Conservation (phyloP, 2,113 vertebrate genomes). For the Dermatemys mawii region DNA sequence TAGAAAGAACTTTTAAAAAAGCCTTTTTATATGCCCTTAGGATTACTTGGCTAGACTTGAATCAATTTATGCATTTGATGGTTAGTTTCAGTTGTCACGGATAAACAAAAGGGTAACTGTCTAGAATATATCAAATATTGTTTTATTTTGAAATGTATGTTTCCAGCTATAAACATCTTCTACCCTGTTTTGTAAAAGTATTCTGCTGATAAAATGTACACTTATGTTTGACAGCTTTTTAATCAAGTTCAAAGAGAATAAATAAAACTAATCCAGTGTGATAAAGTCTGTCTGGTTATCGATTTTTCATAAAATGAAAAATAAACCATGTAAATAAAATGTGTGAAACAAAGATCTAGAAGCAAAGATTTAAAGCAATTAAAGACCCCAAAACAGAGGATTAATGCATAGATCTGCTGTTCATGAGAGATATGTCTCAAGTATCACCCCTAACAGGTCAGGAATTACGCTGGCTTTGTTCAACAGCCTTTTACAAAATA, state of each 20-base stretch:
- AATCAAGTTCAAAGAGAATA: slow-evolving; percentile 83
- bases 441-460: slow-evolving; percentile 57
- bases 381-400: slow-evolving; percentile 59
- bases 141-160: slow-evolving; percentile 80
- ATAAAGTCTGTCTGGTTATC: slow-evolving; percentile 80
- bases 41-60: slow-evolving; percentile 79
- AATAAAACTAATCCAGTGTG: slow-evolving; percentile 83
- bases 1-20: slow-evolving; percentile 75
- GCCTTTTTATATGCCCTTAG: slow-evolving; percentile 76
- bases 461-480: slow-evolving; percentile 38
- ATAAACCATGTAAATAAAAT: slow-evolving; percentile 80
- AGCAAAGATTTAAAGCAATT: slow-evolving; percentile 75
- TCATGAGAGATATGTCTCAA: slow-evolving; percentile 60
- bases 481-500: neutral
- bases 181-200: slow-evolving; percentile 76
- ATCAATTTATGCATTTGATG: slow-evolving; percentile 81
- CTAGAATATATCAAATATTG: slow-evolving; percentile 81
- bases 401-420: slow-evolving; percentile 52
- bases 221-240: slow-evolving; percentile 82
- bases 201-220: slow-evolving; percentile 81
- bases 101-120: slow-evolving; percentile 82
- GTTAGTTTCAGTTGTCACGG: slow-evolving; percentile 81
- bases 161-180: slow-evolving; percentile 73
- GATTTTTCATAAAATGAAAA: slow-evolving; percentile 81
- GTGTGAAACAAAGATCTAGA: slow-evolving; percentile 68